A percentile compares a stretch with the other conserved stretches of the same genome.
Evolutionary conservation across 1,140 invertebrate genomes (phyloP).

Genomic region (Penaeus indicus): DNA sequence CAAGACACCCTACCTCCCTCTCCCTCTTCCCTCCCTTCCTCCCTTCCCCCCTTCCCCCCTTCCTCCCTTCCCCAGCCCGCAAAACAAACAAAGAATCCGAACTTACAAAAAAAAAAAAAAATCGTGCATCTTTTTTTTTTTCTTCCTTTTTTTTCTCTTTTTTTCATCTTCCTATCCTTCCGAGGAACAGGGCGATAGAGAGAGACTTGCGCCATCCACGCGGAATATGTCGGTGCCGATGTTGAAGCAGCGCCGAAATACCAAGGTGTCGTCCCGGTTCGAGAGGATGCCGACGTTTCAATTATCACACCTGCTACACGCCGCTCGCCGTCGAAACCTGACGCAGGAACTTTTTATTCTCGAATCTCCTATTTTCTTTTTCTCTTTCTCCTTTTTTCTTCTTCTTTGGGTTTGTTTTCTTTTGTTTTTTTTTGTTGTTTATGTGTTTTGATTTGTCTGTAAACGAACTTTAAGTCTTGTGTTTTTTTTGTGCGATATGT

Average conservation of each 20-base stretch:
- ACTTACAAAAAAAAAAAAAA: too few relatives aligned
- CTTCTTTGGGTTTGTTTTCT: too few relatives aligned
- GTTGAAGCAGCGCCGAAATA: background rate
- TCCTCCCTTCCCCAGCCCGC: background rate
- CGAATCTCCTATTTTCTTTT: too few relatives aligned
- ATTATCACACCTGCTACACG: conserved; percentile 33
- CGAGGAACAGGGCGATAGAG: too few relatives aligned
- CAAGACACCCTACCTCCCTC: background rate
- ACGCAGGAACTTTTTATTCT: too few relatives aligned
- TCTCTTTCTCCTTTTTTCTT: too few relatives aligned
- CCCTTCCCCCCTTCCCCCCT: background rate
- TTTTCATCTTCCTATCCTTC: too few relatives aligned
- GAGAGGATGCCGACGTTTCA: conserved; percentile 18
- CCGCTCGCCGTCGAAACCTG: background rate
- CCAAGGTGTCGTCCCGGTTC: background rate
- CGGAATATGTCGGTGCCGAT: conserved; percentile 6
- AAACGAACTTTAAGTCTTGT: too few relatives aligned
- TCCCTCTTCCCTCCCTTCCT: background rate
- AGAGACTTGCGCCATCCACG: background rate
- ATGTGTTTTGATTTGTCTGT: too few relatives aligned
- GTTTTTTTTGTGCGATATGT: too few relatives aligned
- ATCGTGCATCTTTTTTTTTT: too few relatives aligned
- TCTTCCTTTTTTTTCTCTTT: background rate
- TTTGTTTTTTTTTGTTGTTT: too few relatives aligned
- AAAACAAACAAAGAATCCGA: background rate